These are phyloP conservation scores for Ferdinandea cuprea DNA, from an alignment of 2,888 invertebrate genomes.

Conservation along the genomic window DNA sequence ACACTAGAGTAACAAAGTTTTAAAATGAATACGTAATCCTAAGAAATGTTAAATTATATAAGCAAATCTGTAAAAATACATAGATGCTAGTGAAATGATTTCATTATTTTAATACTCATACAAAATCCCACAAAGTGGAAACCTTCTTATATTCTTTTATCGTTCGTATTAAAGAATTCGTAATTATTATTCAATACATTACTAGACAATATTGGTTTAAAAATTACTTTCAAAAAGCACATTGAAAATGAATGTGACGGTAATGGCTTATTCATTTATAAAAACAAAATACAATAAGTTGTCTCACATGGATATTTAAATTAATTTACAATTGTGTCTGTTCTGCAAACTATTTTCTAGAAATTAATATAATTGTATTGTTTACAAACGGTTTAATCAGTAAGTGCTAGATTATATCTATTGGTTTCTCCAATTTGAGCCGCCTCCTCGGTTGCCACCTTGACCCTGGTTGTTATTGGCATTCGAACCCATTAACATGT, in stretches of 20 bases:
- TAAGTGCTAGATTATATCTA: slow-evolving; percentile 5
- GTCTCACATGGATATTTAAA: background rate
- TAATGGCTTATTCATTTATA: background rate
- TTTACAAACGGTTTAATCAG: background rate
- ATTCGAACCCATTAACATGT: slow-evolving; percentile 19
- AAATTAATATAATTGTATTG: slow-evolving; percentile 11
- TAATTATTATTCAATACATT: too few relatives aligned
- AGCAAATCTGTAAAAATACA: background rate
- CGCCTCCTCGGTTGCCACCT: slow-evolving; percentile 14
- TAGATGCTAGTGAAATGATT: background rate
- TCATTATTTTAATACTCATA: background rate
- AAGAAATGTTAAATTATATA: slow-evolving; percentile 6
- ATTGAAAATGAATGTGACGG: background rate
- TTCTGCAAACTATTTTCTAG: slow-evolving; percentile 6
- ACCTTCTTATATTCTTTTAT: too few relatives aligned
- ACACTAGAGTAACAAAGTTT: slow-evolving; percentile 1
- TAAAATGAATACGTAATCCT: background rate
- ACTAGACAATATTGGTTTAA: too few relatives aligned
- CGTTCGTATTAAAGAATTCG: too few relatives aligned
- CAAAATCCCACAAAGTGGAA: too few relatives aligned
- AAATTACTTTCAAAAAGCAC: slow-evolving; percentile 1
- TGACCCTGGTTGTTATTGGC: slow-evolving; percentile 28
- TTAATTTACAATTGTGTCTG: background rate
- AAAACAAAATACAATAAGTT: slow-evolving; percentile 4
- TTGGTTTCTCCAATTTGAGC: slow-evolving; percentile 65